phyloP scores from a whole-genome alignment of 1,140 invertebrate genomes.

The Druon quercuslanigerum region DNA sequence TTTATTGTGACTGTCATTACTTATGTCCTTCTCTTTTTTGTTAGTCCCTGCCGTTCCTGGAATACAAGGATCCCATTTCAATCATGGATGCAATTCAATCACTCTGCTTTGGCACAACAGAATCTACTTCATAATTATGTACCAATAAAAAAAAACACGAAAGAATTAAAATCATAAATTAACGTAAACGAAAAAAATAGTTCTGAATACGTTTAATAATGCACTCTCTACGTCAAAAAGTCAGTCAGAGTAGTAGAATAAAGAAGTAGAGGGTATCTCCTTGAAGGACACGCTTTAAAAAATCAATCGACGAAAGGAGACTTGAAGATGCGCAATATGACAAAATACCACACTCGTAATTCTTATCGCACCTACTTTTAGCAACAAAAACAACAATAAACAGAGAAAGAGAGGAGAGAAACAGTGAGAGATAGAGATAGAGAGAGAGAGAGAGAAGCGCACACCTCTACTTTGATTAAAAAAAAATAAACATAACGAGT shows the following conservation, averaged over 20 bases:
- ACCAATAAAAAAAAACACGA: conserved; percentile 40
- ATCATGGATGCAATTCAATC: conserved; percentile 54
- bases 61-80: conserved; percentile 71
- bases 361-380: conserved; percentile 48
- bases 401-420: conserved; percentile 31
- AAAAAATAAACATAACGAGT: conserved; percentile 32
- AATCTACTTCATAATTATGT: conserved; percentile 54
- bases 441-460: conserved; percentile 18
- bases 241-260: conserved; percentile 58
- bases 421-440: conserved; percentile 27
- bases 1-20: conserved; percentile 70
- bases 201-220: conserved; percentile 51
- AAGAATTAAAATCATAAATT: conserved; percentile 15
- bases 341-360: conserved; percentile 58
- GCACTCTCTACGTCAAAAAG: conserved; percentile 67
- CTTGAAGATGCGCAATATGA: conserved; percentile 44
- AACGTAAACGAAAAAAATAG: conserved; percentile 38
- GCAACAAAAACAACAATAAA: conserved; percentile 39
- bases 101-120: conserved; percentile 61
- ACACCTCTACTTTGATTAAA: conserved; percentile 21
- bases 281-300: conserved; percentile 49
- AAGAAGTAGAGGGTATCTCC: conserved; percentile 55
- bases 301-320: conserved; percentile 41
- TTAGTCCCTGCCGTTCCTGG: conserved; percentile 71
- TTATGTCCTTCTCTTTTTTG: conserved; percentile 73